Evolutionary conservation across 2,113 vertebrate species (phyloP), one percentile per base, ranked within the genome.

Genomic region (Pelusios castaneus): DNA sequence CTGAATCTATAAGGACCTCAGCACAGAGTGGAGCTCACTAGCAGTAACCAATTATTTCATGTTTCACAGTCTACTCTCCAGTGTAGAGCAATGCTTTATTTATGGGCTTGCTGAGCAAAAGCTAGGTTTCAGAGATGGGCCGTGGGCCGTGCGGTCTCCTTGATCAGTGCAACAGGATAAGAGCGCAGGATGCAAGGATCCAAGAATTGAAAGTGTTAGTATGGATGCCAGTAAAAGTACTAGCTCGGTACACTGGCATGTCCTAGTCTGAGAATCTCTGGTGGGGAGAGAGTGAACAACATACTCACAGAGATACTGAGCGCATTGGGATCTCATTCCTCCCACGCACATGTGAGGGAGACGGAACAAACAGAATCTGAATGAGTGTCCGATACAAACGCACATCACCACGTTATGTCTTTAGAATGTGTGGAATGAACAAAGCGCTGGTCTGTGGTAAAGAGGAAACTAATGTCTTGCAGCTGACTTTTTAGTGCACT

Each of bases 301-400:
- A 34, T 17, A 76, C 27, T 58, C 3, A 16, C 11, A 10, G 45
- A 89, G 56, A 51, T 60, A 16, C 67, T 2, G 0, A 17, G 38
- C 16, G 58, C 43, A 2, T 56, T 87, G 14, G 41, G 41, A 45
- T 45, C 43, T 6, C 43, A 8, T 47, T 83, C 89, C 89, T 80
- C 67, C 19, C 0, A 10, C 9, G 13, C 43, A 17, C 27, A 11
- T 21, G 31, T 0, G 0, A 76, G 52, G 38, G 29, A 75, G 70
- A 25, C 10, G 47, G 76, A 83, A 27, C 14, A 90, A 52, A 82
- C 1, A 80, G 31, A 77, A 49, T 93, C 83, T 89, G n/a, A 60
- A 27, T 58, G 5, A 45, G 41, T 81, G 3, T 56, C 0, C 0
- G 11, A 45, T 34, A n/a, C 56, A 21, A 70, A 38, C 58, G 4